These are phyloP conservation scores for Cirrhinus mrigala DNA, from an alignment of 2,797 vertebrate genomes.

Conservation along the genomic window DNA sequence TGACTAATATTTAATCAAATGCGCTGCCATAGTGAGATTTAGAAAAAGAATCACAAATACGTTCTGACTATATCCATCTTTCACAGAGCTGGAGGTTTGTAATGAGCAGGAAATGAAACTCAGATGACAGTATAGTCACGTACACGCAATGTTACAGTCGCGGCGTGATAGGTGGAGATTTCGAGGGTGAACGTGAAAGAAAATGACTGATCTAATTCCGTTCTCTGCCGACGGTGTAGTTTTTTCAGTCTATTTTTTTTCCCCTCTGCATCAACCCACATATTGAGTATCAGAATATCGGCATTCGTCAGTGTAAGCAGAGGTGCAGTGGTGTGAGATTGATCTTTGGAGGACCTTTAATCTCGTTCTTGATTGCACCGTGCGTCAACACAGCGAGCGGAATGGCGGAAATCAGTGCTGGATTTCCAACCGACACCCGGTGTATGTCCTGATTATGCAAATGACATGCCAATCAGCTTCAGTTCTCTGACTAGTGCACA, in stretches of 20 bases:
- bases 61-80: slow-evolving; percentile 22
- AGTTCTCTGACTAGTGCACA: slow-evolving; percentile 45
- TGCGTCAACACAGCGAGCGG: slow-evolving; percentile 25
- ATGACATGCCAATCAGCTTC: slow-evolving; percentile 57
- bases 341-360: slow-evolving; percentile 61
- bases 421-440: slow-evolving; percentile 42
- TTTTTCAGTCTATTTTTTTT: neutral
- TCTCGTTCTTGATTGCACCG: slow-evolving; percentile 64
- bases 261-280: slow-evolving; percentile 38
- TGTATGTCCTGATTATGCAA: slow-evolving; percentile 56
- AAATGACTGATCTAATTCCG: slow-evolving; percentile 26
- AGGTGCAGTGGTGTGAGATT: slow-evolving; percentile 49
- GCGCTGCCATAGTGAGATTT: slow-evolving; percentile 5
- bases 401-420: slow-evolving; percentile 33
- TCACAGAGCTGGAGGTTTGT: neutral
- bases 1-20: slow-evolving; percentile 32
- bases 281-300: slow-evolving; percentile 21
- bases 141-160: neutral
- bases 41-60: neutral
- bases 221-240: neutral
- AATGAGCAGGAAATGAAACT: slow-evolving; percentile 27
- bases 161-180: neutral
- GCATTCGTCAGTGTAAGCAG: slow-evolving; percentile 16
- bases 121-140: neutral
- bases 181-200: neutral